Percentiles rank a stretch among this genome's conserved stretches.
Evolutionary conservation across 2,888 invertebrate genomes (phyloP).

Genomic region (Therioaphis trifolii): DNA sequence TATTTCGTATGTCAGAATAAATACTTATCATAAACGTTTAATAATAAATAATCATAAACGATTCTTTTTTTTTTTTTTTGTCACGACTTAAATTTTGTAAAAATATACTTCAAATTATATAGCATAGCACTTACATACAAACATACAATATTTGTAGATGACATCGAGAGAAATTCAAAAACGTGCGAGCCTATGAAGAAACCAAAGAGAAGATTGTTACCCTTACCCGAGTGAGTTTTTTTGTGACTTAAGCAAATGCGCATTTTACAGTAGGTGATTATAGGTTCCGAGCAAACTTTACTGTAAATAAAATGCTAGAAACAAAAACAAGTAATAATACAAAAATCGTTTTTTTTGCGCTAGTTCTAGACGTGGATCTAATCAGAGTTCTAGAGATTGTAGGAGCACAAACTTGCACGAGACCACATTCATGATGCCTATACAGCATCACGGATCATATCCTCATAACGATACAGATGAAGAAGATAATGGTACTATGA

Average conservation of each 20-base stretch:
- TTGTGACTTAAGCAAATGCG: too few species aligned
- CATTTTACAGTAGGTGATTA: too few species aligned
- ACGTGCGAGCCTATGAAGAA: slow-evolving; percentile 52
- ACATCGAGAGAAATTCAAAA: slow-evolving; percentile 51
- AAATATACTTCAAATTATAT: too few species aligned
- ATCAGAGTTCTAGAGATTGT: slow-evolving; percentile 41
- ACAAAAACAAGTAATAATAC: too few species aligned
- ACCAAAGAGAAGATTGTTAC: slow-evolving; percentile 43
- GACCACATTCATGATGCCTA: slow-evolving; percentile 59
- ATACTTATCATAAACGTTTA: too few species aligned
- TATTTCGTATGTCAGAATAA: too few species aligned
- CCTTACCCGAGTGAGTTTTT: slow-evolving; percentile 53
- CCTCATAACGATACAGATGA: slow-evolving; percentile 39
- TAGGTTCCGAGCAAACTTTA: too few species aligned
- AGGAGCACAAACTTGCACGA: slow-evolving; percentile 52
- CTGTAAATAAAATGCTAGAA: too few species aligned
- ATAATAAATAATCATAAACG: too few species aligned
- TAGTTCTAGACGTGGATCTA: slow-evolving; percentile 46
- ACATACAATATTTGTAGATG: slow-evolving; percentile 36
- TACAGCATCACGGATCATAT: slow-evolving; percentile 31
- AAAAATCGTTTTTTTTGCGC: neutral
- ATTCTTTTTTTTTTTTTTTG: too few species aligned
- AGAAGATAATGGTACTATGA: slow-evolving; percentile 40
- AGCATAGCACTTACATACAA: too few species aligned
- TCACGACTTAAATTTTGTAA: too few species aligned